These are phyloP conservation scores for Lepus timidus DNA, from an alignment of 2,113 vertebrate genomes.

Conservation along the genomic window DNA sequence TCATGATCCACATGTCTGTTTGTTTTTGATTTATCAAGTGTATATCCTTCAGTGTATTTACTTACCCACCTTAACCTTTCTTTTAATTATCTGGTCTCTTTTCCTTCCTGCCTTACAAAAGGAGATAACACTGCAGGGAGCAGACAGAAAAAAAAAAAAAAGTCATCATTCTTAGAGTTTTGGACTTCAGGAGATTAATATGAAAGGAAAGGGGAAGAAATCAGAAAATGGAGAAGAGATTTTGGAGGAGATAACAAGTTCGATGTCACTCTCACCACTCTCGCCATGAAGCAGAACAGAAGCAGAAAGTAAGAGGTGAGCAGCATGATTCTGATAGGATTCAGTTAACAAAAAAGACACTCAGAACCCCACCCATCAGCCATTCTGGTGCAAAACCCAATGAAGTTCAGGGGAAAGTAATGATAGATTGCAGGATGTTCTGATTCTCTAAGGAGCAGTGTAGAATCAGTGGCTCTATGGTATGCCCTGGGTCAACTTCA, in stretches of 20 bases:
- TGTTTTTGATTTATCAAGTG: background rate
- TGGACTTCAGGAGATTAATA: background rate
- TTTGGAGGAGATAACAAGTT: background rate
- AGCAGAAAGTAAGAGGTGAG: background rate
- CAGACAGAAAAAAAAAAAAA: background rate
- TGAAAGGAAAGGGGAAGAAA: background rate
- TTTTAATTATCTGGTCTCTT: background rate
- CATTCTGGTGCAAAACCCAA: background rate
- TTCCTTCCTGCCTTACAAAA: background rate
- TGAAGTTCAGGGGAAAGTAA: background rate
- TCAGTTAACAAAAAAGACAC: background rate
- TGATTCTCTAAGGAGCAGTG: background rate
- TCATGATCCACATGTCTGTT: background rate
- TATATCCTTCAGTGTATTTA: background rate
- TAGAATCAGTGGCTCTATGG: fast-evolving
- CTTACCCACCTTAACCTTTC: background rate
- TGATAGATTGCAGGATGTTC: background rate
- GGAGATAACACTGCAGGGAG: background rate
- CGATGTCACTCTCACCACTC: background rate
- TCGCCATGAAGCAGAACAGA: background rate
- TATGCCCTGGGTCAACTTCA: background rate
- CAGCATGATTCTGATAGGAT: background rate
- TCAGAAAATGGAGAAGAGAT: background rate
- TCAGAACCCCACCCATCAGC: background rate
- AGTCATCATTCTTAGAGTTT: background rate